phyloP scores from a whole-genome alignment of 2,888 invertebrate species.

The Cepaea hortensis region DNA sequence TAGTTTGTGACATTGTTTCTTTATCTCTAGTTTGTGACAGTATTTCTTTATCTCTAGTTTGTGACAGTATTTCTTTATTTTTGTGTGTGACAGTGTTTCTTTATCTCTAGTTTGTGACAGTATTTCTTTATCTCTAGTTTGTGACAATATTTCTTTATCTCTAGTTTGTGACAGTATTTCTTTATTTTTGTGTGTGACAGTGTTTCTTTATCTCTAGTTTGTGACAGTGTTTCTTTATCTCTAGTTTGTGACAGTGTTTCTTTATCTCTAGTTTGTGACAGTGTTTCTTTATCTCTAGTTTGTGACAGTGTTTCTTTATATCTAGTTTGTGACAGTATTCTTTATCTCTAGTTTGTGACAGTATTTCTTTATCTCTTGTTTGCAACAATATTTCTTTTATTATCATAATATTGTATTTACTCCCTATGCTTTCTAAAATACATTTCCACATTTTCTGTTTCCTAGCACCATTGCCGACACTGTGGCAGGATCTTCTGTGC shows the following conservation, averaged over 20 bases:
- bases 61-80: neutral
- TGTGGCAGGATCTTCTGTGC: constrained; percentile 97
- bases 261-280: neutral
- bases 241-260: neutral
- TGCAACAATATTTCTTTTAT: neutral
- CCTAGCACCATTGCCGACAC: constrained; percentile 90
- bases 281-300: neutral
- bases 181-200: neutral
- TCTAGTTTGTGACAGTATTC: neutral
- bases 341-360: neutral
- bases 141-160: neutral
- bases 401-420: neutral
- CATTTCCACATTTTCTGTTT: neutral
- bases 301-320: neutral
- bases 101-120: too few species aligned
- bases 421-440: neutral
- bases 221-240: too few species aligned
- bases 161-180: neutral
- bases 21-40: too few species aligned
- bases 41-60: too few species aligned
- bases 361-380: too few species aligned
- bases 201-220: neutral
- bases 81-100: too few species aligned
- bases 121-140: too few species aligned
- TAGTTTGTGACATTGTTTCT: too few species aligned